Conservation (phyloP, 2,888 invertebrate genomes). For the Cephus pulcher region DNA sequence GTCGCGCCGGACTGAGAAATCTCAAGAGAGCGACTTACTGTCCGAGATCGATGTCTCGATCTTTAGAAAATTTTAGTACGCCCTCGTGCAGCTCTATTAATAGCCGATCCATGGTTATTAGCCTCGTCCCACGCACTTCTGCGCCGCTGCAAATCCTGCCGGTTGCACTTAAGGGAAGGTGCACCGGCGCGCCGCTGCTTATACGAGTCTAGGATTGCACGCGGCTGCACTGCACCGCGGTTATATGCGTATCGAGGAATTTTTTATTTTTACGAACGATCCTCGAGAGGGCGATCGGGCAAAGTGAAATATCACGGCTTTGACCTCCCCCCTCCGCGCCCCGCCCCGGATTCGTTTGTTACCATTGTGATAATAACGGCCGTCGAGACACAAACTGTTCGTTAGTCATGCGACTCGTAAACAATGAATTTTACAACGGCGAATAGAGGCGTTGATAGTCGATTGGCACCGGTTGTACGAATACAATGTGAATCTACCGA, state of each 20-base stretch:
- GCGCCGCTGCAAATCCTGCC: conserved; percentile 9
- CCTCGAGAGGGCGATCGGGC: not conserved
- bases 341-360: not conserved
- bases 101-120: conserved; percentile 34
- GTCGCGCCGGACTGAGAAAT: conserved; percentile 14
- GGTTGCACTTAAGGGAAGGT: not conserved
- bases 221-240: not conserved
- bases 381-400: not conserved
- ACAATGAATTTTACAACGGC: not conserved
- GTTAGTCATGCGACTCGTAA: not conserved
- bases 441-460: not conserved
- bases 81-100: conserved; percentile 38
- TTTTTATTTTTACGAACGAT: not conserved
- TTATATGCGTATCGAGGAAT: not conserved
- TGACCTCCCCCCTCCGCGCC: no score
- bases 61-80: conserved; percentile 28
- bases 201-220: not conserved
- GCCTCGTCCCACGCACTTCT: conserved; percentile 29
- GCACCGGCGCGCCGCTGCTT: not conserved
- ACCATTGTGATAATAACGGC: not conserved
- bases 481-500: not conserved
- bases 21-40: conserved; percentile 13
- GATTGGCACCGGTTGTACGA: not conserved
- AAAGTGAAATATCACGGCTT: not conserved
- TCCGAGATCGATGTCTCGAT: conserved; percentile 29